Evolutionary conservation across 2,888 invertebrate species (phyloP), one percentile per base, ranked within the genome.

Genomic region (Parnassius apollo): DNA sequence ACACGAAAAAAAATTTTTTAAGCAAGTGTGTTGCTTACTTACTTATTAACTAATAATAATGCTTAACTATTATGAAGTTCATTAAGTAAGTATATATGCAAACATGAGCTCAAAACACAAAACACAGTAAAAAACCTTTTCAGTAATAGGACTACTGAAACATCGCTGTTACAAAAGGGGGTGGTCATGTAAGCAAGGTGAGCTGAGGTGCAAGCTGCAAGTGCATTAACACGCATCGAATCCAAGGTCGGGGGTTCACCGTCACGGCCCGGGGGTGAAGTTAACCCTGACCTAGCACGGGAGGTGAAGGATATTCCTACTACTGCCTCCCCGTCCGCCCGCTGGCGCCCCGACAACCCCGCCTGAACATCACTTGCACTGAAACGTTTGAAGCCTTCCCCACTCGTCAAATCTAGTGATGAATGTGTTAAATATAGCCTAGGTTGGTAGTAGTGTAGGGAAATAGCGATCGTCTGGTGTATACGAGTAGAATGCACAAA

Each of bases 251-350:
- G 85, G 86, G 89, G 87, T 82, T 85, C 81, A 78, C 81, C 83
- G 86, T 83, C 83, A 81, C 81, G 76, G 83, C 85, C 79, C 84
- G 87, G 88, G 91, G 89, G 89, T 77, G 83, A 86, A 74, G 84
- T 88, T 91, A 89, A 90, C 91, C 91, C 91, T 91, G 91, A 91
- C 91, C 91, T 87, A 88, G 88, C 86, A 80, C 76, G 83, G 83
- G 82, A 77, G 91, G 88, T 87, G 90, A 88, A 90, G 88, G 89
- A 89, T 90, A 85, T 86, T 88, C 83, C 89, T 89, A 88, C 88
- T 86, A 85, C 86, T 82, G 77, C 81, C 81, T 75, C 82, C 80
- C 73, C 79, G 81, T 71, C 75, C 75, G 74, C 78, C 49, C 49
- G 13, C 49, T 49, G 81, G 79, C 77, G 74, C 73, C 77, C 75